phyloP scores from a whole-genome alignment of 2,888 invertebrate genomes.

The Phorcus lineatus region DNA sequence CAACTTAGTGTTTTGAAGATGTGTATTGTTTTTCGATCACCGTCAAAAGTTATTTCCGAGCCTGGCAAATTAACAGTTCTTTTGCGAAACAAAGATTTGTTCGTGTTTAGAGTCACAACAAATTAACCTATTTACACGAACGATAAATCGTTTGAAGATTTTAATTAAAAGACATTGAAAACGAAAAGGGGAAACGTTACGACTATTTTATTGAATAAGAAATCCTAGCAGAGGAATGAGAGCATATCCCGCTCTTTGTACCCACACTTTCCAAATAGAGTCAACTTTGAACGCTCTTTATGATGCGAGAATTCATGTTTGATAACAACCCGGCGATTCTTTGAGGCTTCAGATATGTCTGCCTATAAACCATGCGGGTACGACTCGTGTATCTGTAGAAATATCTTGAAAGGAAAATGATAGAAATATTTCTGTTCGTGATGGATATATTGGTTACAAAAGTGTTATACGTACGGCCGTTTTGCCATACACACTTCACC shows the following conservation, averaged over 20 bases:
- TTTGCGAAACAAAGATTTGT: constrained; percentile 12
- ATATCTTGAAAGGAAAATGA: constrained; percentile 20
- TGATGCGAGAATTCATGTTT: background rate
- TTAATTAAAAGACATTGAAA: constrained; percentile 21
- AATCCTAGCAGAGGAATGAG: background rate
- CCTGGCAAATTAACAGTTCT: constrained; percentile 9
- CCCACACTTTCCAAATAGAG: background rate
- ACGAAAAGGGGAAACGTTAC: background rate
- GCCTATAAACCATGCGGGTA: background rate
- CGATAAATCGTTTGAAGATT: constrained; percentile 20
- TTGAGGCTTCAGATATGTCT: background rate
- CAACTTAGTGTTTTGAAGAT: background rate
- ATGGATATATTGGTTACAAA: constrained; percentile 22
- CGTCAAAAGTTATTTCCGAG: background rate
- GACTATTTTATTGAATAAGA: constrained; percentile 24
- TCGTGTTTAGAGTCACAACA: constrained; percentile 4
- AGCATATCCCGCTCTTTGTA: background rate
- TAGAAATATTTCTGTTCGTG: constrained; percentile 6
- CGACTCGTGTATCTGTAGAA: background rate
- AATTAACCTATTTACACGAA: constrained; percentile 6
- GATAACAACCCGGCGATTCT: background rate
- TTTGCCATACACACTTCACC: background rate
- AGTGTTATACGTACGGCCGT: constrained; percentile 15
- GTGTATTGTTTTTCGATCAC: constrained; percentile 16
- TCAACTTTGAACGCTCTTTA: constrained; percentile 8